Conservation (phyloP, 2,113 vertebrate genomes). For the Dissostichus mawsoni region DNA sequence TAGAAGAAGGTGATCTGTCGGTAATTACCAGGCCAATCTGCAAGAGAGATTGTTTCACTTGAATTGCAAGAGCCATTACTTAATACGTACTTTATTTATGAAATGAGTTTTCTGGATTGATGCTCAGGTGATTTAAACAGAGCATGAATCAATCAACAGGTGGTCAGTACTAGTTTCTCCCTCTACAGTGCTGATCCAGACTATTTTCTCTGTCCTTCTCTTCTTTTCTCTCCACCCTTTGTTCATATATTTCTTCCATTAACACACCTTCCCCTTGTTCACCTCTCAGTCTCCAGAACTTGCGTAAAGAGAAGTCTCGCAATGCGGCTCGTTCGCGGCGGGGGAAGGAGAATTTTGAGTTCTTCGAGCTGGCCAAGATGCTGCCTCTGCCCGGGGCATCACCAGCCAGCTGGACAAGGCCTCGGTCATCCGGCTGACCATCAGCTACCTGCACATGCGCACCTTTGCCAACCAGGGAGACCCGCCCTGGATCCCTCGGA, state of each 20-base stretch:
- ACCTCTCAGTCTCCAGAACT: conserved; percentile 88
- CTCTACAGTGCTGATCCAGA: conserved; percentile 19
- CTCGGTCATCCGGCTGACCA: conserved; percentile 92
- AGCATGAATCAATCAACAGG: conserved; percentile 67
- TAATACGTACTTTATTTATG: conserved; percentile 59
- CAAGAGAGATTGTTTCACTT: conserved; percentile 73
- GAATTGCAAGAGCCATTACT: conserved; percentile 60
- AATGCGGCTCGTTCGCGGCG: conserved; percentile 92
- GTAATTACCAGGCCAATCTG: conserved; percentile 76
- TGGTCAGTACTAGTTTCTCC: conserved; percentile 43
- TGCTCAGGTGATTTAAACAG: conserved; percentile 47
- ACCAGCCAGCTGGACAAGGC: conserved; percentile 95
- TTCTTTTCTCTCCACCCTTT: neutral
- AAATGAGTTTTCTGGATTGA: conserved; percentile 65
- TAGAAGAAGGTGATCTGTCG: conserved; percentile 69
- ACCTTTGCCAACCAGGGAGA: conserved; percentile 90
- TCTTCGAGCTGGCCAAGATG: conserved; percentile 93
- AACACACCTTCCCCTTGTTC: conserved; percentile 1
- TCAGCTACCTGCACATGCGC: conserved; percentile 94
- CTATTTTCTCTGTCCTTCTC: neutral
- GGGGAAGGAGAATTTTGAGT: conserved; percentile 94
- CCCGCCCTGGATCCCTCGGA: conserved; percentile 88
- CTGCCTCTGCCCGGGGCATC: conserved; percentile 92
- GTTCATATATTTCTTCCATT: conserved; percentile 23
- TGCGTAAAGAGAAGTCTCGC: conserved; percentile 93